Base-by-base conservation (phyloP, 1,140 invertebrate species). In the Anastrepha ludens region DNA sequence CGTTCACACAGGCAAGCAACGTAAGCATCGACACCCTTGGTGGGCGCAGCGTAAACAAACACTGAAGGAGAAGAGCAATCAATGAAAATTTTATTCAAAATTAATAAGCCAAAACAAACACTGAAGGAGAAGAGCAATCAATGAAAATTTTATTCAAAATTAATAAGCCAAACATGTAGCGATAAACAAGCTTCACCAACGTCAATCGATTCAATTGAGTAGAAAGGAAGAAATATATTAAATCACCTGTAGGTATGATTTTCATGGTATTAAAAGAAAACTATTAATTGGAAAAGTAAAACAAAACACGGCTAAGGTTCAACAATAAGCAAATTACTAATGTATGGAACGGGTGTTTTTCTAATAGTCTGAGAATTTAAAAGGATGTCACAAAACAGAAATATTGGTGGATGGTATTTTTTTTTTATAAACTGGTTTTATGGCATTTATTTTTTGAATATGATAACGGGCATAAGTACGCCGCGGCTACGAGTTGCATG, bases 161-260 rank as follows among this genome's bases (percentile, higher is more conserved):
- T 74, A 74, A 74, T 74, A 74, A 44, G 41, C 67, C 44, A 47
- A 74, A n/a, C 67, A 74, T 47, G 41, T 74, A 74, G 67, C 44
- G 67, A 74, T 74, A 74, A 74, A 47, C 41, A 74, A 74, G 67
- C 47, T 74, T 74, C 44, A 74, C 67, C 15, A 74, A 74, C 67
- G 67, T 74, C 67, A 74, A 41, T 44, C 15, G 2, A n/a, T 13
- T 44, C 39, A 74, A 74, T 74, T 74, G 44, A 44, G 44, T 74
- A 44, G 41, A 74, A 67, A 44, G 13, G 17, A 41, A 17, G 41
- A 15, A 74, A 41, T 55, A 11, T 55, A 55, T 11, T 55, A 55
- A 55, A 55, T 55, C 50, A 0, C 11, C 50, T 55, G 6, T 55
- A 55, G 6, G 0, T 55, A 55, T 11, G 50, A 8, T 0, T 55